Evolutionary conservation across 2,113 vertebrate genomes (phyloP).

Genomic region (Phocoena sinus): DNA sequence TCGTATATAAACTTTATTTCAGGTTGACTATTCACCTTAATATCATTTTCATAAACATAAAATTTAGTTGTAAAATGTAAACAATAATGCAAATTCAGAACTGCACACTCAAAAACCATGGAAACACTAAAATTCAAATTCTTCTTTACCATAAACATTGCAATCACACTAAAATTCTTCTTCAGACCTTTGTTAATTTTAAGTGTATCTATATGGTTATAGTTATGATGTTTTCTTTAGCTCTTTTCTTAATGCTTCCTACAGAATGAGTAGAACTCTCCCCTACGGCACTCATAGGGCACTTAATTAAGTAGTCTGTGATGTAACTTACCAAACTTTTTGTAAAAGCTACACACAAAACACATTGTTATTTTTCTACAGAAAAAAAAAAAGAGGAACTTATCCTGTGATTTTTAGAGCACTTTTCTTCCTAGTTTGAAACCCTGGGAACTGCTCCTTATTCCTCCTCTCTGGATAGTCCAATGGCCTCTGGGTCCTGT

Average conservation of each 20-base stretch:
- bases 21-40: slow-evolving; percentile 27
- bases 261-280: not conserved
- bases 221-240: not conserved
- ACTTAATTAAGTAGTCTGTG: not conserved
- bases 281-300: not conserved
- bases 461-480: not conserved
- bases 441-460: not conserved
- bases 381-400: not conserved
- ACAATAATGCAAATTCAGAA: not conserved
- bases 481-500: not conserved
- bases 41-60: slow-evolving; percentile 26
- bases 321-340: not conserved
- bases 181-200: not conserved
- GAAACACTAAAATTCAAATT: slow-evolving; percentile 11
- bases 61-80: slow-evolving; percentile 8
- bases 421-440: not conserved
- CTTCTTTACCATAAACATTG: not conserved
- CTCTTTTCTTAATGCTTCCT: not conserved
- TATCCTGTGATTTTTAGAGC: not conserved
- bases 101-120: not conserved
- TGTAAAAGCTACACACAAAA: not conserved
- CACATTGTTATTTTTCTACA: not conserved
- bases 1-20: slow-evolving; percentile 10
- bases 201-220: not conserved
- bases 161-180: not conserved